Percentiles rank a stretch among this genome's conserved stretches.
Evolutionary conservation across 2,888 invertebrate genomes (phyloP).

Genomic region (Drosophila longiperda): DNA sequence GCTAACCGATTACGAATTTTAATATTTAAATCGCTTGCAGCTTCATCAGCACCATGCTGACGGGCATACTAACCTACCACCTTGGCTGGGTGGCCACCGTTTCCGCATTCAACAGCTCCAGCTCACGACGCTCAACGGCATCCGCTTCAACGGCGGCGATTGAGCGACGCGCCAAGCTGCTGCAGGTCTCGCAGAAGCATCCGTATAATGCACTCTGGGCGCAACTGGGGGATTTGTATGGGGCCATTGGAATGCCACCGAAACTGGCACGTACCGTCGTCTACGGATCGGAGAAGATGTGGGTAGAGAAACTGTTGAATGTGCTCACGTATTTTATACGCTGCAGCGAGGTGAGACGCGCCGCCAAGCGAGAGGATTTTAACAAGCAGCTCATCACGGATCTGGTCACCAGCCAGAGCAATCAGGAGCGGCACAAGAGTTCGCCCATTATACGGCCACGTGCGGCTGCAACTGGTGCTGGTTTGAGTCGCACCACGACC

Average conservation of each 20-base stretch:
- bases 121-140: conserved; percentile 63
- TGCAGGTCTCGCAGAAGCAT: conserved; percentile 87
- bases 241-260: conserved; percentile 92
- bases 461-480: conserved; percentile 24
- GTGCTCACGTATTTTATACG: conserved; percentile 95
- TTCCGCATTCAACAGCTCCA: conserved; percentile 82
- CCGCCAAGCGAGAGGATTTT: conserved; percentile 85
- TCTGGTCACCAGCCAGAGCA: conserved; percentile 62
- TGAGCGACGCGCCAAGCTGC: conserved; percentile 85
- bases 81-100: conserved; percentile 96
- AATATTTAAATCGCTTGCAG: conserved; percentile 86
- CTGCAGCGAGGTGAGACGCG: conserved; percentile 89
- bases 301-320: conserved; percentile 90
- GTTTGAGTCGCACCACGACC: conserved; percentile 80
- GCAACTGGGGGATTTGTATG: conserved; percentile 93
- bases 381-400: conserved; percentile 81
- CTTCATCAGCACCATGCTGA: conserved; percentile 95
- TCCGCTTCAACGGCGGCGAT: conserved; percentile 74
- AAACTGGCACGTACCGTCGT: conserved; percentile 92
- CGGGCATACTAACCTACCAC: conserved; percentile 95
- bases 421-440: conserved; percentile 67
- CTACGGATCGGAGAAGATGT: conserved; percentile 88
- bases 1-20: conserved; percentile 14
- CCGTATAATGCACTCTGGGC: conserved; percentile 96
- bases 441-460: conserved; percentile 40